phyloP scores from a whole-genome alignment of 2,113 vertebrate genomes.

The Zapornia atra region DNA sequence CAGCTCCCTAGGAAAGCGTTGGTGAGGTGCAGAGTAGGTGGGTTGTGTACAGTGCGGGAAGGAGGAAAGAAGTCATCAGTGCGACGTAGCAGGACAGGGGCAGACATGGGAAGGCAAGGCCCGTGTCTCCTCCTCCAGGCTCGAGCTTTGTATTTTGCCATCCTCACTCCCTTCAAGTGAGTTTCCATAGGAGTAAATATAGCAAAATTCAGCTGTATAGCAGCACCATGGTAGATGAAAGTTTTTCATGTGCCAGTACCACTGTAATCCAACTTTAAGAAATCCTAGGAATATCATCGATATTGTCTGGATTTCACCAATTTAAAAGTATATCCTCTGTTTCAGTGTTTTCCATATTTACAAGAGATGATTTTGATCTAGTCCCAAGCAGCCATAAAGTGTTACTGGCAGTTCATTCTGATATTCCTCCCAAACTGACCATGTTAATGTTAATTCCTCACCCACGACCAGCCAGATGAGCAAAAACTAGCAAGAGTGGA shows the following conservation, averaged over 20 bases:
- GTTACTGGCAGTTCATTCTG: neutral
- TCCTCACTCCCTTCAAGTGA: neutral
- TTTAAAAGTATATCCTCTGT: neutral
- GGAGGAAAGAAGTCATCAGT: neutral
- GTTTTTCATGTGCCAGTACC: neutral
- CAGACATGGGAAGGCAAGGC: neutral
- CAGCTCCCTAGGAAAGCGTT: neutral
- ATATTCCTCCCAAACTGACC: neutral
- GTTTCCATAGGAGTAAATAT: neutral
- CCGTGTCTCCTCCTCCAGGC: rapidly evolving
- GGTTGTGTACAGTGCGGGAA: neutral
- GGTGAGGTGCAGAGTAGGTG: neutral
- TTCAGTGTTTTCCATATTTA: neutral
- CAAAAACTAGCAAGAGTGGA: neutral
- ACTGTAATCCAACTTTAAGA: neutral
- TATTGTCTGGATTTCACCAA: neutral
- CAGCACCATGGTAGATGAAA: neutral
- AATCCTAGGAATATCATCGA: neutral
- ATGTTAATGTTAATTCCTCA: neutral
- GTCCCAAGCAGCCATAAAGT: neutral
- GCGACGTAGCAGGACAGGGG: neutral
- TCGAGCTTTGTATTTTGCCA: neutral
- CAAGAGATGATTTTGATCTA: neutral
- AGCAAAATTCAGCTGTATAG: neutral
- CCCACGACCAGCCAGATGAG: neutral